These are phyloP conservation scores for Heterotilapia buettikoferi DNA, from an alignment of 2,113 vertebrate genomes.

Conservation along the genomic window DNA sequence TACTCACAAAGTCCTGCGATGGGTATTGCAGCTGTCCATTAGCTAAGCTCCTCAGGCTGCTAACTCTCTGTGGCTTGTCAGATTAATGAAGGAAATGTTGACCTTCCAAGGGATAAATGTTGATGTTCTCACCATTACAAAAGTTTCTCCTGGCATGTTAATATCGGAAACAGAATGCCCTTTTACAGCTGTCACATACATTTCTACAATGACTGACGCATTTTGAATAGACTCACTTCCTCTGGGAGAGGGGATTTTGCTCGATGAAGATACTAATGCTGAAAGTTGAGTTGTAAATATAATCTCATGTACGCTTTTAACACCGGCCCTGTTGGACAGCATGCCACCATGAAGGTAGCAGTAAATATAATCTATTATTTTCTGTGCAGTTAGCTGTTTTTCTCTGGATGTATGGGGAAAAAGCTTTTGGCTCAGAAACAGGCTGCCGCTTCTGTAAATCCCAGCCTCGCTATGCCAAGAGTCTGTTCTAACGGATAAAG, in stretches of 20 bases:
- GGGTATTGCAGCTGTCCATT: slow-evolving; percentile 65
- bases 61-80: slow-evolving; percentile 48
- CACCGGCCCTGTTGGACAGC: slow-evolving; percentile 8
- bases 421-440: slow-evolving; percentile 43
- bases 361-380: slow-evolving; percentile 44
- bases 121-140: slow-evolving; percentile 54
- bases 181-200: slow-evolving; percentile 20
- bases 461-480: slow-evolving; percentile 69
- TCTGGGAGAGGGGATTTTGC: background rate
- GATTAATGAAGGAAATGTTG: slow-evolving; percentile 70
- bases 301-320: slow-evolving; percentile 28
- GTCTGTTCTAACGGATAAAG: slow-evolving; percentile 74
- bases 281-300: slow-evolving; percentile 33
- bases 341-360: slow-evolving; percentile 8
- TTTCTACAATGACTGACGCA: slow-evolving; percentile 22
- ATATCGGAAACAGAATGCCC: slow-evolving; percentile 26
- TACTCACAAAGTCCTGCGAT: slow-evolving; percentile 45
- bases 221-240: slow-evolving; percentile 17
- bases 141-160: slow-evolving; percentile 46
- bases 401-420: slow-evolving; percentile 10
- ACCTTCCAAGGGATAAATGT: slow-evolving; percentile 59
- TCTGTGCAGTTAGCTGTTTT: slow-evolving; percentile 29
- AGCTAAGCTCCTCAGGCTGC: slow-evolving; percentile 52
- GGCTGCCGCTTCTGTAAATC: slow-evolving; percentile 61
- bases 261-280: slow-evolving; percentile 9